Evolutionary conservation across 2,888 invertebrate species (phyloP), one percentile per base, ranked within the genome.

Genomic region (Diploptera punctata): DNA sequence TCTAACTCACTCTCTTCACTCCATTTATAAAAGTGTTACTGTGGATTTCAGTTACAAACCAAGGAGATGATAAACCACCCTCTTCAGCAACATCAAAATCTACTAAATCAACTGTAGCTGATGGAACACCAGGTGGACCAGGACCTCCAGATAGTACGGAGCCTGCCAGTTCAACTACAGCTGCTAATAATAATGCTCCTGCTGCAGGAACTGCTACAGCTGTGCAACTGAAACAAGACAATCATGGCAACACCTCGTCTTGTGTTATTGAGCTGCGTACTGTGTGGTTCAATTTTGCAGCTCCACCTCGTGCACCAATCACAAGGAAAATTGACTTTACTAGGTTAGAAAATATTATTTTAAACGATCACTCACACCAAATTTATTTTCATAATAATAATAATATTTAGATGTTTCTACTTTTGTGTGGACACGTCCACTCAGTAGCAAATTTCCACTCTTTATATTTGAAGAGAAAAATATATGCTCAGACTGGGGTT

Each of bases 271-370:
- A 97, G 80, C 84, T 98, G 71, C 93, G 93, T 81, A 90, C 93
- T 0, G 93, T 97, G 57, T 98, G 98, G 98, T 96, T 98, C 79
- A 98, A 98, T 82, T 98, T 98, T 84, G 98, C 98, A 4, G 98
- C 98, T 0, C 98, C 98, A 0, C 98, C 98, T 0, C 89, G 95
- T 75, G 94, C 96, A 1, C 96, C 97, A 0, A 97, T 97, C 62
- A 97, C 97, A 0, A 89, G 94, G 77, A 97, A 97, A 84, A 95
- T 98, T 77, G 97, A 98, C 82, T 96, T 93, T 79, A 97, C 97
- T 0, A 90, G 93, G 92, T 92, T 33, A 7, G 33, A n/a, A n/a
- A n/a, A n/a, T n/a, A n/a, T n/a, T n/a, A n/a, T n/a, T n/a, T n/a
- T n/a, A n/a, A n/a, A n/a, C n/a, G n/a, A n/a, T n/a, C n/a, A n/a